Evolutionary conservation across 2,113 vertebrate species (phyloP).

Genomic region (Anser brachyrhynchus): DNA sequence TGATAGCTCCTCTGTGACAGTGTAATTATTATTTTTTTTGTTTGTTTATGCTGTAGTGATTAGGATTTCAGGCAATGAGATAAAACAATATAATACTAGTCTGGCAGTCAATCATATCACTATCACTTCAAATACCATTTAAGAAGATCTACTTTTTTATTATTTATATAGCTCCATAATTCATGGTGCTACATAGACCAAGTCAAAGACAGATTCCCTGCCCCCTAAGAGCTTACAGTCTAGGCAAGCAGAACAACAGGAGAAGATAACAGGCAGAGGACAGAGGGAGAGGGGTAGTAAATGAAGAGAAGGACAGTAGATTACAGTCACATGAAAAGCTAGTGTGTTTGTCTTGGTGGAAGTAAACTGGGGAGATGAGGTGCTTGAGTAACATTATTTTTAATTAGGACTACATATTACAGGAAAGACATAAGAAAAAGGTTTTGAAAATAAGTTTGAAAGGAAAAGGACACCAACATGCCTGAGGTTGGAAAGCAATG

Average conservation of each 20-base stretch:
- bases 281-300: slow-evolving; percentile 24
- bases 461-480: not conserved
- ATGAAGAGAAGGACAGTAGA: slow-evolving; percentile 38
- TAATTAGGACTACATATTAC: slow-evolving; percentile 1
- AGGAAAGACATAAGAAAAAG: not conserved
- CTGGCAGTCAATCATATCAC: slow-evolving; percentile 56
- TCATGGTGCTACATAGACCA: slow-evolving; percentile 66
- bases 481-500: not conserved
- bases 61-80: not conserved
- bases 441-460: not conserved
- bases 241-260: slow-evolving; percentile 67
- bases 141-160: slow-evolving; percentile 64
- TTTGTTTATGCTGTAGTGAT: not conserved
- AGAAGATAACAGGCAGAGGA: slow-evolving; percentile 51
- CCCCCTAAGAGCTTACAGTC: slow-evolving; percentile 72
- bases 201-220: slow-evolving; percentile 62
- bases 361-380: slow-evolving; percentile 21
- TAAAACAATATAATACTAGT: not conserved
- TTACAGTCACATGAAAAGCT: slow-evolving; percentile 54
- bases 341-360: not conserved
- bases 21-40: not conserved
- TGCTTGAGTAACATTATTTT: not conserved
- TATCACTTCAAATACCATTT: slow-evolving; percentile 60
- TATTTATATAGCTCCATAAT: slow-evolving; percentile 68
- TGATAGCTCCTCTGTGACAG: not conserved